Percentiles rank a stretch among this genome's conserved stretches.
Evolutionary conservation across 2,113 vertebrate genomes (phyloP).

Genomic region (Psephotus haematonotus): DNA sequence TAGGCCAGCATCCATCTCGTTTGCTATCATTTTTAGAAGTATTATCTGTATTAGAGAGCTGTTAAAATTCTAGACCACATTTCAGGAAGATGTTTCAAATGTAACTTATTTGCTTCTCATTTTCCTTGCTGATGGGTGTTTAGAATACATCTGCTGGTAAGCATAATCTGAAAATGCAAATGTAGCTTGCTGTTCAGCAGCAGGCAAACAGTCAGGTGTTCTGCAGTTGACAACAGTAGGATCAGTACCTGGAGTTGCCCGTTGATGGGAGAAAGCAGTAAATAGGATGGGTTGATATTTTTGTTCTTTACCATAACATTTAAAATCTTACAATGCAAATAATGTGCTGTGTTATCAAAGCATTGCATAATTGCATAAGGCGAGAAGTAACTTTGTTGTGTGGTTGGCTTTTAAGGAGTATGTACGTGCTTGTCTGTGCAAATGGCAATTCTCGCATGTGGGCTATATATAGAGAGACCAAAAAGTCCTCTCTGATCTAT

Average conservation of each 20-base stretch:
- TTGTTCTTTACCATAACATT: neutral
- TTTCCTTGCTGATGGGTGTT: neutral
- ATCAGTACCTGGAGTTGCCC: neutral
- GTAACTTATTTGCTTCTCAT: neutral
- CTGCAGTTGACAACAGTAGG: neutral
- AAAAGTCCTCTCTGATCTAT: neutral
- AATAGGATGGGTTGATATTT: neutral
- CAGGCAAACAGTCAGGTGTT: neutral
- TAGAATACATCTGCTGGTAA: neutral
- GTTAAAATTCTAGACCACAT: constrained; percentile 24
- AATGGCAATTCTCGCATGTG: neutral
- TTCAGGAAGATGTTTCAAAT: constrained; percentile 18
- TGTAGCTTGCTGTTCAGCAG: neutral
- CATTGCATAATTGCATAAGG: neutral
- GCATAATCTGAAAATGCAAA: neutral
- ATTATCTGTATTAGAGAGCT: neutral
- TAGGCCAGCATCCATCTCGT: neutral
- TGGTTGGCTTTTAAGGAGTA: neutral
- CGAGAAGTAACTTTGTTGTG: neutral
- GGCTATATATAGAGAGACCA: neutral
- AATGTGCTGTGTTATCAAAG: neutral
- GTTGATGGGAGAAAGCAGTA: neutral
- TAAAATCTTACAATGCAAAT: neutral
- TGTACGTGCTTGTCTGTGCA: neutral
- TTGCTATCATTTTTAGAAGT: neutral